These are phyloP conservation scores for Betta splendens DNA, from an alignment of 2,797 vertebrate species.

Conservation along the genomic window DNA sequence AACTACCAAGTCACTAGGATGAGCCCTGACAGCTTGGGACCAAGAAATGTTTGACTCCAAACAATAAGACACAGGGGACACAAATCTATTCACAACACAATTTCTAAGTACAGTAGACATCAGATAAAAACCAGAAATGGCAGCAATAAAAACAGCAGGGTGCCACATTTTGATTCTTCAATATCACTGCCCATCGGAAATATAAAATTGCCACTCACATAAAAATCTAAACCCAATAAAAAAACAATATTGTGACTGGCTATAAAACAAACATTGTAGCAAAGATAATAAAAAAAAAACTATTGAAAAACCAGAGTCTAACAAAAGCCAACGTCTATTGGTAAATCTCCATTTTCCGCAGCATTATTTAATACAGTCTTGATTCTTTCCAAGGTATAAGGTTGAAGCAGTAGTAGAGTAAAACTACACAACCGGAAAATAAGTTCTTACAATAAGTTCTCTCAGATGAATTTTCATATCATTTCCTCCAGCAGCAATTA, in stretches of 20 bases:
- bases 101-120: conserved; percentile 19
- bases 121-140: conserved; percentile 22
- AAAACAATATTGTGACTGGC: conserved; percentile 56
- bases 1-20: background rate
- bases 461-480: conserved; percentile 17
- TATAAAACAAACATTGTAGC: conserved; percentile 47
- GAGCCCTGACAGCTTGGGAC: background rate
- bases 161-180: conserved; percentile 11
- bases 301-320: conserved; percentile 43
- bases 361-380: conserved; percentile 36
- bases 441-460: conserved; percentile 9
- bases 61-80: conserved; percentile 1
- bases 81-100: conserved; percentile 4
- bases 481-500: conserved; percentile 3
- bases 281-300: conserved; percentile 34
- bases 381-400: conserved; percentile 39
- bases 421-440: conserved; percentile 10
- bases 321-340: conserved; percentile 39
- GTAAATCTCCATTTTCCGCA: conserved; percentile 16
- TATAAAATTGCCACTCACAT: conserved; percentile 37
- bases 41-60: background rate
- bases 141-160: conserved; percentile 43
- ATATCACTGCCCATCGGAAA: conserved; percentile 27
- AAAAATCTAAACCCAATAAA: conserved; percentile 65
- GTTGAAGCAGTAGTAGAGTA: conserved; percentile 20